Conservation (phyloP, 2,888 invertebrate species). For the Aleiodes leptofemur region DNA sequence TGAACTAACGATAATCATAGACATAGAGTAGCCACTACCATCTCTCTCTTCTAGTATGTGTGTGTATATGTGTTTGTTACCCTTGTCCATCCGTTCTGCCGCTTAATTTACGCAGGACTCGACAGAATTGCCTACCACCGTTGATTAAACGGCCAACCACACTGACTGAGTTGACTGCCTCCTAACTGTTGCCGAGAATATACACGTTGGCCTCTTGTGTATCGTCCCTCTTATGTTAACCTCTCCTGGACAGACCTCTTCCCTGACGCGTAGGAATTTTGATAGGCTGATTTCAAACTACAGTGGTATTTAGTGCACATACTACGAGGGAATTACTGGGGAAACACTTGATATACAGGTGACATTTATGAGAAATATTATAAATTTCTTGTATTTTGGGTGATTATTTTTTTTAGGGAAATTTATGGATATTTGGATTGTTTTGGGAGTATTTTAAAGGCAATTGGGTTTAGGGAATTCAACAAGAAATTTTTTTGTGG, state of each 20-base stretch:
- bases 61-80: background rate
- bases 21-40: slow-evolving; percentile 44
- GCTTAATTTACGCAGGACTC: slow-evolving; percentile 56
- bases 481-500: too few relatives aligned
- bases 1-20: slow-evolving; percentile 56
- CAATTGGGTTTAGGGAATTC: too few relatives aligned
- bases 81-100: slow-evolving; percentile 41
- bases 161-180: slow-evolving; percentile 29
- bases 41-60: slow-evolving; percentile 9
- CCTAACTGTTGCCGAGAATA: slow-evolving; percentile 19
- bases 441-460: too few relatives aligned
- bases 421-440: too few relatives aligned
- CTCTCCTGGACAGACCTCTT: slow-evolving; percentile 12
- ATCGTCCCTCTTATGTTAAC: background rate
- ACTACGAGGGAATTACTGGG: slow-evolving; percentile 9
- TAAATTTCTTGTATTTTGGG: background rate
- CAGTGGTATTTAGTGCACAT: slow-evolving; percentile 41
- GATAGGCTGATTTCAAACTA: slow-evolving; percentile 54
- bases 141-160: slow-evolving; percentile 56
- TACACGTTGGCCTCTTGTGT: slow-evolving; percentile 22
- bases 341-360: background rate
- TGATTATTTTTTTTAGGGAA: background rate
- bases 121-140: slow-evolving; percentile 54
- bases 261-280: slow-evolving; percentile 51
- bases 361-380: slow-evolving; percentile 21